A percentile compares a stretch with the other conserved stretches of the same genome.
phyloP scores from a whole-genome alignment of 1,140 invertebrate genomes.

The Carcinoscorpius rotundicauda region DNA sequence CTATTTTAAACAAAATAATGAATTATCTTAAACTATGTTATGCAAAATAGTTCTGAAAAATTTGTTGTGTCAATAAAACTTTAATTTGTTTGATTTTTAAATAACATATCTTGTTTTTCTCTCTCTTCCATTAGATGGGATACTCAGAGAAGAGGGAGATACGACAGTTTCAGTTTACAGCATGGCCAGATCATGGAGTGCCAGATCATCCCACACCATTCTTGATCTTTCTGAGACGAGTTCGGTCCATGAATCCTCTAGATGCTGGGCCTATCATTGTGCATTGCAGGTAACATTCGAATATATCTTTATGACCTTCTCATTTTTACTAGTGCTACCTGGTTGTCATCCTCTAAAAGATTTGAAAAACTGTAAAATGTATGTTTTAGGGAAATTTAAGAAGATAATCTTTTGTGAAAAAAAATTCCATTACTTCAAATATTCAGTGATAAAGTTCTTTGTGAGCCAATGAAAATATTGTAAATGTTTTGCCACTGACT shows the following conservation, averaged over 20 bases:
- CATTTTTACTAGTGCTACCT: neutral
- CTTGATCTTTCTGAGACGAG: constrained; percentile 88
- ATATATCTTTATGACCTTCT: neutral
- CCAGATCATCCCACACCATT: constrained; percentile 98
- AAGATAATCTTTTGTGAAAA: too few relatives aligned
- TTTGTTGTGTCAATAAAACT: neutral
- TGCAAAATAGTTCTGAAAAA: neutral
- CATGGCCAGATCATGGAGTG: constrained; percentile 97
- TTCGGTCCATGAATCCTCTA: constrained; percentile 73
- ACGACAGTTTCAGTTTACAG: constrained; percentile 97
- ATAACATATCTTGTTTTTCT: constrained; percentile 12
- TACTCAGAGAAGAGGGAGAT: constrained; percentile 75
- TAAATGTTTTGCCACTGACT: too few relatives aligned
- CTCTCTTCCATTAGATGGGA: constrained; percentile 26
- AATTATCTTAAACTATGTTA: neutral
- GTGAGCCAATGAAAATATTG: too few relatives aligned
- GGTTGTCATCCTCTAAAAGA: neutral
- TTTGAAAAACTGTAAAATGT: too few relatives aligned
- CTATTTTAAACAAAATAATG: neutral
- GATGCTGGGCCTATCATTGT: constrained; percentile 89
- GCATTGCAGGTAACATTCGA: constrained; percentile 52
- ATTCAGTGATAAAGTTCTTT: too few relatives aligned
- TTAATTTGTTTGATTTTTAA: neutral
- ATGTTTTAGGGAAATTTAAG: too few relatives aligned
- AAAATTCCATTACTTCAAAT: too few relatives aligned